Base-by-base conservation (phyloP, 2,797 vertebrate species). In the Phrynocephalus forsythii region DNA sequence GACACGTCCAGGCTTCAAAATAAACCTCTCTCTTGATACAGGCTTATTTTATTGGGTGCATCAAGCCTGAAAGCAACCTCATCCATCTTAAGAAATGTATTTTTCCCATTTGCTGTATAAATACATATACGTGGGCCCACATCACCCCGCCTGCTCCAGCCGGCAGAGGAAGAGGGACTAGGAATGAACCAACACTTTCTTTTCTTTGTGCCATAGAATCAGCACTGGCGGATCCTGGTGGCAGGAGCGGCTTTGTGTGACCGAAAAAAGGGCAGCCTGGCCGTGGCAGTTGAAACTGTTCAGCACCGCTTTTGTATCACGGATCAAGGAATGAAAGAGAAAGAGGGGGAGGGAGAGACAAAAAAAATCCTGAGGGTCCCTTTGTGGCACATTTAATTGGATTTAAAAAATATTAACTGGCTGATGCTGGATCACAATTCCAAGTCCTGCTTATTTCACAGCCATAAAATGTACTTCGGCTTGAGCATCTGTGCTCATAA, bases 71-170 rank as follows among this genome's bases (percentile, higher is more conserved):
- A 95, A 95, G 94, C 91, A 95, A 87, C 90, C 93, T 91, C 94
- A 96, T 96, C 95, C 94, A 93, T 96, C 95, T 96, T 95, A 91
- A 94, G 93, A 93, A 95, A 90, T 87, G 82, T 90, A 93, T 95
- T 96, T 96, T 44, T 95, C 94, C 95, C 95, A 94, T 94, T 93
- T 95, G 91, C 92, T 96, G 73, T 95, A 95, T 96, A 96, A 96
- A 96, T 94, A 95, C 93, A 93, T 90, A 93, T 89, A 91, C 91
- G 89, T 95, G 95, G 91, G 93, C 92, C 92, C 92, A 89, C 93
- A 94, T 95, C 96, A 92, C 92, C 95, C 93, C 90, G 91, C 93
- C 94, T 82, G 87, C 91, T 87, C 88, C 6, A 1, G 86, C 88
- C 87, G 82, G 93, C 86, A 93, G 94, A 96, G 94, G 93, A 95